Evolutionary conservation across 2,888 invertebrate species (phyloP).

Genomic region (Epirrhoe alternata): DNA sequence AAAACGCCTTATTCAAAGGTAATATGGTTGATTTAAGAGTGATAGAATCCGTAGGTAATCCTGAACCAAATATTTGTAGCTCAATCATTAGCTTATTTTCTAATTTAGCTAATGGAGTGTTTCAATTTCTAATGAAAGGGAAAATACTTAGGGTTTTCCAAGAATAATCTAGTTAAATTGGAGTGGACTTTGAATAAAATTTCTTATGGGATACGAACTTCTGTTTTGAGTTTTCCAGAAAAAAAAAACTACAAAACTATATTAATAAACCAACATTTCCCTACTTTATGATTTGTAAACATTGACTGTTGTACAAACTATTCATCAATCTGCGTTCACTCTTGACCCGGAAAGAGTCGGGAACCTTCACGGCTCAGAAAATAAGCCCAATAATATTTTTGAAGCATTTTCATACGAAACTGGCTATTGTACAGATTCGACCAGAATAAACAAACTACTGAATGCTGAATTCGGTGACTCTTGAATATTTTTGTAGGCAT

Average conservation of each 20-base stretch:
- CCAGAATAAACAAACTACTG: slow-evolving; percentile 32
- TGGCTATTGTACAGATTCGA: slow-evolving; percentile 48
- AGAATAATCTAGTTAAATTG: neutral
- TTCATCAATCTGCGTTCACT: slow-evolving; percentile 42
- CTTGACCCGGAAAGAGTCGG: slow-evolving; percentile 71
- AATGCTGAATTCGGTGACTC: slow-evolving; percentile 10
- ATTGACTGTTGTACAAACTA: slow-evolving; percentile 31
- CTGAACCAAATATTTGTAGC: slow-evolving; percentile 26
- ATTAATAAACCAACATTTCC: slow-evolving; percentile 39
- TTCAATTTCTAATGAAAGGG: slow-evolving; percentile 38
- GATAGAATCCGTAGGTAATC: slow-evolving; percentile 5
- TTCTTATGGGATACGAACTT: no score
- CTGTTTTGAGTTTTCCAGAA: neutral
- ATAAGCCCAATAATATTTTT: slow-evolving; percentile 59
- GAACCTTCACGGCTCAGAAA: slow-evolving; percentile 59
- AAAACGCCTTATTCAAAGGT: slow-evolving; percentile 28
- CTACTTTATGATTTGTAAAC: slow-evolving; percentile 50
- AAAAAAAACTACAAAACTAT: slow-evolving; percentile 36
- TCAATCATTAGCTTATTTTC: slow-evolving; percentile 37
- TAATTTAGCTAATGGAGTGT: slow-evolving; percentile 44
- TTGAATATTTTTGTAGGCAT: slow-evolving; percentile 15
- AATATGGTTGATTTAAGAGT: slow-evolving; percentile 20
- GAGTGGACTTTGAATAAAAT: neutral
- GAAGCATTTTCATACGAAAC: slow-evolving; percentile 47
- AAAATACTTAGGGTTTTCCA: neutral